A percentile compares a stretch with the other conserved stretches of the same genome.
These are phyloP conservation scores for Tympanuchus pallidicinctus DNA, from an alignment of 2,113 vertebrate species.

Conservation along the genomic window DNA sequence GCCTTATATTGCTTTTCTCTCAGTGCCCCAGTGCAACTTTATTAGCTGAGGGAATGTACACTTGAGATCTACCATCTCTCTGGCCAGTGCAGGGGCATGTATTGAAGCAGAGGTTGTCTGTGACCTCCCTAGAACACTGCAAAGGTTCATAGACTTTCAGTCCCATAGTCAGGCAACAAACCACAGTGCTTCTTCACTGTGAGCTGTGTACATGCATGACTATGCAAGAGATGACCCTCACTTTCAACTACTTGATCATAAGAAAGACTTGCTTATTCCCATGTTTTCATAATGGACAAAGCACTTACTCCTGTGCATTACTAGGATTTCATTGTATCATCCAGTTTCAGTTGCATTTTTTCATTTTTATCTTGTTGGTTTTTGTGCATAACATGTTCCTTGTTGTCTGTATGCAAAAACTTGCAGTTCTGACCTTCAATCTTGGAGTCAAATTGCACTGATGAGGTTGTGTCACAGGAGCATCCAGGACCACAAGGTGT, in stretches of 20 bases:
- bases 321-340: neutral
- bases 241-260: neutral
- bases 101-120: neutral
- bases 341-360: neutral
- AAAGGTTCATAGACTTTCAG: neutral
- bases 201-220: neutral
- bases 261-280: neutral
- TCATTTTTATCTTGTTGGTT: neutral
- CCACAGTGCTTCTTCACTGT: neutral
- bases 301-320: neutral
- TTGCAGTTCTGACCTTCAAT: neutral
- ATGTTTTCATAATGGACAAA: neutral
- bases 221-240: neutral
- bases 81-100: neutral
- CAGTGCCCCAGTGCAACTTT: neutral
- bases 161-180: neutral
- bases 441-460: neutral
- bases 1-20: neutral
- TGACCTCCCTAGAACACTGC: neutral
- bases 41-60: neutral
- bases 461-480: fast-evolving
- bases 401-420: neutral
- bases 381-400: neutral
- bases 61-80: neutral
- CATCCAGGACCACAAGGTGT: neutral